Percentiles rank a stretch among this genome's conserved stretches.
phyloP scores from a whole-genome alignment of 53 echinoderm and acorn worm species.

The Zoroaster sp. region DNA sequence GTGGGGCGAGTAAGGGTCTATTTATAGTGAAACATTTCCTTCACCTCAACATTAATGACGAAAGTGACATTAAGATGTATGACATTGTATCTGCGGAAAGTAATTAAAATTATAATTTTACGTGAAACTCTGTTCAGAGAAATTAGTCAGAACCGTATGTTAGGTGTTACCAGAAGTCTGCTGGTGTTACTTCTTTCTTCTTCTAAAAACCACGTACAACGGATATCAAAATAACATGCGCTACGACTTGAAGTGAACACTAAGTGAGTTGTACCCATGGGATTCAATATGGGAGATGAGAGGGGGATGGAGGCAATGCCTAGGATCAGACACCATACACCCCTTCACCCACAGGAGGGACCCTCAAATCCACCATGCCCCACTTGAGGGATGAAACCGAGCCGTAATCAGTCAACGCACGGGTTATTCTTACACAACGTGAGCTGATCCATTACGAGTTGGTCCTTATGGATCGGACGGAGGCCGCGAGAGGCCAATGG shows the following conservation, averaged over 20 bases:
- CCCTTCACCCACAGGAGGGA: not conserved
- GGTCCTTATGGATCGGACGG: not conserved
- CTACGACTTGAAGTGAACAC: not conserved
- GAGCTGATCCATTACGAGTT: slow-evolving; percentile 42
- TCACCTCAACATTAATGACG: not conserved
- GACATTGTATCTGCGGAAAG: not conserved
- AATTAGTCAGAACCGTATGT: not conserved
- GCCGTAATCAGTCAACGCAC: slow-evolving; percentile 22
- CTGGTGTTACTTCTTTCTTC: too few species aligned
- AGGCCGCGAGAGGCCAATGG: slow-evolving; percentile 8
- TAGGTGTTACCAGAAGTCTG: not conserved
- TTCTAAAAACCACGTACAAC: not conserved
- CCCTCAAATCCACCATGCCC: not conserved
- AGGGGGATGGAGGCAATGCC: not conserved
- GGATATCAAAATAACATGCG: not conserved
- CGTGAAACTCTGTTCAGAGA: not conserved
- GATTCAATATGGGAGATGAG: not conserved
- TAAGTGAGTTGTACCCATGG: not conserved
- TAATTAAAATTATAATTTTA: not conserved
- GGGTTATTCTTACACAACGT: slow-evolving; percentile 46
- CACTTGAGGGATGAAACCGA: not conserved
- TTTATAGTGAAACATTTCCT: not conserved
- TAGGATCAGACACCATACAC: not conserved
- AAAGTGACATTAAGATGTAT: not conserved
- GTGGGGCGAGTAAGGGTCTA: not conserved